Conservation (phyloP, 2,888 invertebrate species). For the Rhorus exstirpatorius region DNA sequence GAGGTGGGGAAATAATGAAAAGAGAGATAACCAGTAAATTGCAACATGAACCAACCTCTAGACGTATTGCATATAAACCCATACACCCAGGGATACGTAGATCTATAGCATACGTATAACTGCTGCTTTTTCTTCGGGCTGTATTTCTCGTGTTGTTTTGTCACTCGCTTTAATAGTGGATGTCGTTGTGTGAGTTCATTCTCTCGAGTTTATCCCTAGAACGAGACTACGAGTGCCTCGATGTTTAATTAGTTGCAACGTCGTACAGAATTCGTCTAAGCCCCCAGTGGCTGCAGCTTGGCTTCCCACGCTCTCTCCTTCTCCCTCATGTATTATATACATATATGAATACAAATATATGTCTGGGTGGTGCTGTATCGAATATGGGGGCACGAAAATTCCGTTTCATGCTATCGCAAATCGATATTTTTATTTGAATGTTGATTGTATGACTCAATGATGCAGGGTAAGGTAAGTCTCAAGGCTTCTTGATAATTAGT, state of each 20-base stretch:
- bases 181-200: constrained; percentile 13
- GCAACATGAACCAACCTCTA: constrained; percentile 39
- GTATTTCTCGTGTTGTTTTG: constrained; percentile 48
- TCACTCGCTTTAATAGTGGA: constrained; percentile 45
- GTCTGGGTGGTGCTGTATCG: too few relatives aligned
- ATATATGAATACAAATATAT: background rate
- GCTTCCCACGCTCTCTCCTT: background rate
- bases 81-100: background rate
- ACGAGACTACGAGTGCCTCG: constrained; percentile 37
- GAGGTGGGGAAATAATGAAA: constrained; percentile 62
- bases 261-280: constrained; percentile 55
- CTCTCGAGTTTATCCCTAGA: constrained; percentile 9
- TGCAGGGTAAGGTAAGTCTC: too few relatives aligned
- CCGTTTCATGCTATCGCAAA: too few relatives aligned
- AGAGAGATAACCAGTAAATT: constrained; percentile 63
- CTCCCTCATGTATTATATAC: background rate
- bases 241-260: constrained; percentile 63
- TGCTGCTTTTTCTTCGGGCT: constrained; percentile 1
- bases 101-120: constrained; percentile 8
- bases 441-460: too few relatives aligned
- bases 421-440: too few relatives aligned
- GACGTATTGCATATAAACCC: constrained; percentile 19
- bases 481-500: too few relatives aligned
- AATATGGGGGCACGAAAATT: too few relatives aligned
- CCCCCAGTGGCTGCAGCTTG: background rate